Conservation (phyloP, 2,113 vertebrate genomes). For the Neolamprologus hecqui region DNA sequence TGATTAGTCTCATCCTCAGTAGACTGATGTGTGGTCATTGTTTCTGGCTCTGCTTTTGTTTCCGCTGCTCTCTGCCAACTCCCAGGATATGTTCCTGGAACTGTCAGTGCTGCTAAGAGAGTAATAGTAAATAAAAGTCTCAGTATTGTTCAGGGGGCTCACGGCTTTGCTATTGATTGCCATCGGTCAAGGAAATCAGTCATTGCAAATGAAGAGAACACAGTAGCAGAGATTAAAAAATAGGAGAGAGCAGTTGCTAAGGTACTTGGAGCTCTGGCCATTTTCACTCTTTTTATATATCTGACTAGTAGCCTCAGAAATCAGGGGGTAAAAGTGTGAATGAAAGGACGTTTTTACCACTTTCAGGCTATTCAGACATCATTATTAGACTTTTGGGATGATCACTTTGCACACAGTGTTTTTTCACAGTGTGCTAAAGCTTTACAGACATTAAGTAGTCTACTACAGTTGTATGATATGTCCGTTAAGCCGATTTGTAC, state of each 20-base stretch:
- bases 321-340: background rate
- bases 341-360: fast-evolving
- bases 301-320: background rate
- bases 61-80: background rate
- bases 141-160: background rate
- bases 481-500: background rate
- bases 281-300: background rate
- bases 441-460: background rate
- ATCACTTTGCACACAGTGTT: background rate
- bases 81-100: background rate
- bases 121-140: background rate
- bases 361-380: background rate
- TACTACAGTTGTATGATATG: background rate
- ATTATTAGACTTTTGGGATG: background rate
- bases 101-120: background rate
- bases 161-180: background rate
- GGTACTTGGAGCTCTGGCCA: background rate
- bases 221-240: background rate
- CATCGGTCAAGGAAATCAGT: background rate
- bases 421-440: background rate
- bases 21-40: background rate
- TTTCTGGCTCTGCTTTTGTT: background rate
- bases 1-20: background rate
- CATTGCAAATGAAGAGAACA: background rate
- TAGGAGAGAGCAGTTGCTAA: background rate